These are phyloP conservation scores for Drosophila colorata DNA, from an alignment of 2,888 invertebrate genomes.

Conservation along the genomic window DNA sequence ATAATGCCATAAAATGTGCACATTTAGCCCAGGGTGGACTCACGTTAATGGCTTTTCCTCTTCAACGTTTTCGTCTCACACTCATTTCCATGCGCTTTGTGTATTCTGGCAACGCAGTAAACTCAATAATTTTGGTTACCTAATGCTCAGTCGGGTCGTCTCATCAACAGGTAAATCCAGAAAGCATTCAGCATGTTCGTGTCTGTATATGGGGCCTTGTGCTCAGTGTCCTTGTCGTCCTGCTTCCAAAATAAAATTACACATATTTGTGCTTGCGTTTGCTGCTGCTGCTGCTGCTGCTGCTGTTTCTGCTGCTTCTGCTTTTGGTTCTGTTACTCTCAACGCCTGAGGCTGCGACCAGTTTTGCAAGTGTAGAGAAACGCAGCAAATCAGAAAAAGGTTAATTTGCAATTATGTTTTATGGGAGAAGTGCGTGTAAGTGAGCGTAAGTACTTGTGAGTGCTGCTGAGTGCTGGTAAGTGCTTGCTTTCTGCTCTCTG, in stretches of 20 bases:
- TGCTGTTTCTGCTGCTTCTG: neutral
- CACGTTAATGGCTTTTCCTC: constrained; percentile 21
- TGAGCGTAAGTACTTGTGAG: constrained; percentile 55
- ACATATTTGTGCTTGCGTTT: constrained; percentile 30
- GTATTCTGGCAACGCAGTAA: constrained; percentile 49
- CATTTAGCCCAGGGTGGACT: constrained; percentile 18
- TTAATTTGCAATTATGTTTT: constrained; percentile 59
- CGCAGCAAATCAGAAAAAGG: constrained; percentile 57
- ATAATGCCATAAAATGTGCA: neutral
- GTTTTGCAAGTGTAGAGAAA: constrained; percentile 16
- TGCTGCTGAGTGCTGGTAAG: constrained; percentile 44
- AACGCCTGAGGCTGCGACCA: constrained; percentile 18
- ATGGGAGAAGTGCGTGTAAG: constrained; percentile 53
- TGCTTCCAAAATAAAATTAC: constrained; percentile 45
- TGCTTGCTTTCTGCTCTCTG: constrained; percentile 35
- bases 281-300: constrained; percentile 10
- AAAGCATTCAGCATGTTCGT: constrained; percentile 21
- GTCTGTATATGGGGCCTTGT: constrained; percentile 5
- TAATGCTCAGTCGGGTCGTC: constrained; percentile 55
- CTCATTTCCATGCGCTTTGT: constrained; percentile 4
- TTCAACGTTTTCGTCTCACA: neutral
- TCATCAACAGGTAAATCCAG: constrained; percentile 43
- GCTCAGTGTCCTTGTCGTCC: constrained; percentile 18
- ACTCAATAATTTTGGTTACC: constrained; percentile 71
- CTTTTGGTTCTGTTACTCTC: neutral